phyloP scores from a whole-genome alignment of 2,888 invertebrate genomes.

The Alentia gelatinosa region DNA sequence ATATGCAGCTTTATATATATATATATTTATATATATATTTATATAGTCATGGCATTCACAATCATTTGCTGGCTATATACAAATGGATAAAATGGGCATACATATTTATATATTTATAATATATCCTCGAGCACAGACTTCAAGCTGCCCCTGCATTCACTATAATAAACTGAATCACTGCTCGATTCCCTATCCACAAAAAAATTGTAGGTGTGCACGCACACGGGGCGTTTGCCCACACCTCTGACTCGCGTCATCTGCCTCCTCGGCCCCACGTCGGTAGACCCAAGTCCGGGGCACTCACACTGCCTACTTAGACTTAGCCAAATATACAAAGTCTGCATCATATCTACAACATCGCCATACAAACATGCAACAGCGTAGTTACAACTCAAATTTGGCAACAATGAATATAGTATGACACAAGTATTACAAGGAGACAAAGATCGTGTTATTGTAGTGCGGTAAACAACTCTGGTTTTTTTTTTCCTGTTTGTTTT shows the following conservation, averaged over 20 bases:
- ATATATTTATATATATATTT: slow-evolving; percentile 18
- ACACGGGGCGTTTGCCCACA: neutral
- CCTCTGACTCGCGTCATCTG: neutral
- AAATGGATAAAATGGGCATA: slow-evolving; percentile 42
- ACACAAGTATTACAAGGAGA: slow-evolving; percentile 23
- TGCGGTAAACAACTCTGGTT: neutral
- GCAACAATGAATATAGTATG: slow-evolving; percentile 49
- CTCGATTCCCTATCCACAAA: slow-evolving; percentile 26
- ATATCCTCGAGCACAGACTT: slow-evolving; percentile 11
- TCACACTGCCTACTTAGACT: neutral
- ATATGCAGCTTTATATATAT: slow-evolving; percentile 40
- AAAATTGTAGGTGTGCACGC: neutral
- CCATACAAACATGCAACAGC: slow-evolving; percentile 27
- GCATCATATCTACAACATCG: slow-evolving; percentile 39
- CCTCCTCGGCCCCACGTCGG: neutral
- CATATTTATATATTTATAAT: slow-evolving; percentile 19
- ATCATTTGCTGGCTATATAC: slow-evolving; percentile 46
- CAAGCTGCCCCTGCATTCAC: slow-evolving; percentile 42
- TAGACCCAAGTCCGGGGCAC: neutral
- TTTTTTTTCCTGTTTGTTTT: no score
- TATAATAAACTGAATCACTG: neutral
- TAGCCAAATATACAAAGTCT: slow-evolving; percentile 36
- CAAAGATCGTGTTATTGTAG: slow-evolving; percentile 8
- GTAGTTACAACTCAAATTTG: slow-evolving; percentile 39
- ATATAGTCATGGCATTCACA: slow-evolving; percentile 46